Evolutionary conservation across 1,140 invertebrate species (phyloP).

Genomic region (Bombus difficillimus): DNA sequence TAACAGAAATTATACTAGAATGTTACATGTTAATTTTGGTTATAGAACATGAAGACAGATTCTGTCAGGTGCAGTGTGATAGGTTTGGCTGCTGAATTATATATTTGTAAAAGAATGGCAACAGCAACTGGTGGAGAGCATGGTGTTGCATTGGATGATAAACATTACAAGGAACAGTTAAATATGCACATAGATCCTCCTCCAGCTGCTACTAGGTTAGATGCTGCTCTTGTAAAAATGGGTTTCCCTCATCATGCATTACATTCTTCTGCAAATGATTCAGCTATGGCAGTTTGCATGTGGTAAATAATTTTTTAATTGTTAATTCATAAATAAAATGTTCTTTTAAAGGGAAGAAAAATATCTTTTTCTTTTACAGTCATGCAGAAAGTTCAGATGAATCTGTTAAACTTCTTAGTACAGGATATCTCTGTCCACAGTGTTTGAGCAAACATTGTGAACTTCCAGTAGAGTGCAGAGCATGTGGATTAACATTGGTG

Average conservation of each 20-base stretch:
- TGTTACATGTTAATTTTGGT: conserved; percentile 61
- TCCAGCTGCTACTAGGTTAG: conserved; percentile 89
- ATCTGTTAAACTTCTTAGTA: conserved; percentile 86
- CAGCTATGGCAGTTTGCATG: conserved; percentile 91
- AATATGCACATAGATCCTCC: conserved; percentile 93
- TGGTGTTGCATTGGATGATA: conserved; percentile 95
- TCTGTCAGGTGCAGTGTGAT: conserved; percentile 96
- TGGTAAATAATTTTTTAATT: conserved; percentile 85
- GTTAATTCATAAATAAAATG: not conserved
- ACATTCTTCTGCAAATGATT: conserved; percentile 82
- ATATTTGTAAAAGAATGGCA: conserved; percentile 93
- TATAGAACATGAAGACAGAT: conserved; percentile 87
- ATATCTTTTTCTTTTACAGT: conserved; percentile 80
- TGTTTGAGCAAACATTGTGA: conserved; percentile 99
- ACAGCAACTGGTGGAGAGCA: conserved; percentile 93
- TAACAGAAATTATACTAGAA: not conserved
- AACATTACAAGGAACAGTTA: conserved; percentile 92
- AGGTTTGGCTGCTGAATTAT: conserved; percentile 96
- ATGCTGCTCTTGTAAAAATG: conserved; percentile 95
- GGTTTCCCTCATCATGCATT: conserved; percentile 92
- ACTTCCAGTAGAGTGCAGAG: conserved; percentile 97
- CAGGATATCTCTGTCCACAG: conserved; percentile 97
- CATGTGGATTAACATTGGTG: conserved; percentile 97
- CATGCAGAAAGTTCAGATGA: conserved; percentile 91
- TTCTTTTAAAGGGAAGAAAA: not conserved